Conservation (phyloP, 2,113 vertebrate species). For the Myiopsitta monachus region DNA sequence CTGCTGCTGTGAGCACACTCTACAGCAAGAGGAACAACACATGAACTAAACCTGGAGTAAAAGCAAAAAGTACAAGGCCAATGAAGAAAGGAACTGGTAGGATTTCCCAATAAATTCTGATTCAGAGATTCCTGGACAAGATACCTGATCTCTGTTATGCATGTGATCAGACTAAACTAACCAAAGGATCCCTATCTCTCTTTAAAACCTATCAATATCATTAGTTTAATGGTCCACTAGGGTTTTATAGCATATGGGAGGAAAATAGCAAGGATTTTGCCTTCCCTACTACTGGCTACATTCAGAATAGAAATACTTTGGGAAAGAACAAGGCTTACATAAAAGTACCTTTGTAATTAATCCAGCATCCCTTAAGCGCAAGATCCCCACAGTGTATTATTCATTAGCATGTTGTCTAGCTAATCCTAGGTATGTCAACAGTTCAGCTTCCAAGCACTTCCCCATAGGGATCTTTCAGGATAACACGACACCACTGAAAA, state of each 20-base stretch:
- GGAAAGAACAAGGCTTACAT: neutral
- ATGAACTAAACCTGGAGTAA: neutral
- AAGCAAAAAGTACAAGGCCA: neutral
- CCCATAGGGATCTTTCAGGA: neutral
- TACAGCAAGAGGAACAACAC: neutral
- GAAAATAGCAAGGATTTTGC: neutral
- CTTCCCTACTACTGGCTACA: neutral
- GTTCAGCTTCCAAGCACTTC: neutral
- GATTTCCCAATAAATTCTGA: neutral
- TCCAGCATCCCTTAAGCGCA: neutral
- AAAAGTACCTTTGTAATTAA: constrained; percentile 15
- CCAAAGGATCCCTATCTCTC: neutral
- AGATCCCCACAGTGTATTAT: neutral
- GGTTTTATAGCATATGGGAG: neutral
- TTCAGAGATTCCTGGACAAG: neutral
- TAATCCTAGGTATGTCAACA: neutral
- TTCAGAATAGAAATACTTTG: neutral
- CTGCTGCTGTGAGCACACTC: neutral
- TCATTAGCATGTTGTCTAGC: neutral
- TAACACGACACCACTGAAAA: neutral
- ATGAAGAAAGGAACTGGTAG: neutral
- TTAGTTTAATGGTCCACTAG: neutral
- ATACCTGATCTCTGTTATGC: neutral
- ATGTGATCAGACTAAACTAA: neutral
- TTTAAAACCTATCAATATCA: neutral